A percentile compares a stretch with the other conserved stretches of the same genome.
Conservation (phyloP, 1,140 invertebrate genomes). For the Drosophila ficusphila region DNA sequence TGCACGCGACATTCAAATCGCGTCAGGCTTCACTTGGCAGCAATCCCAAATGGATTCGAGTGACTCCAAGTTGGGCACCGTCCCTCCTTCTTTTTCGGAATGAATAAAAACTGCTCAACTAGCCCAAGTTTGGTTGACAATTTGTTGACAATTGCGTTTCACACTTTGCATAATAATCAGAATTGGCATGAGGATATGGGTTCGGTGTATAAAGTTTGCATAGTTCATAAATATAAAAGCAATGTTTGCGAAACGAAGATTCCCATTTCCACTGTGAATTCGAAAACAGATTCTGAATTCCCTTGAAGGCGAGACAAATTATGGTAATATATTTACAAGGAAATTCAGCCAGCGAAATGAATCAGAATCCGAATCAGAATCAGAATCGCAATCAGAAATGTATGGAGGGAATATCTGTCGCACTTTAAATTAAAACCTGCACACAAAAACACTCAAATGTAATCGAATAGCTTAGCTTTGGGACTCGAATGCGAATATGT, state of each 20-base stretch:
- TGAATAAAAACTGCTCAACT: constrained; percentile 49
- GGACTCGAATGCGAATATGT: constrained; percentile 28
- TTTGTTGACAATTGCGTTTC: constrained; percentile 80
- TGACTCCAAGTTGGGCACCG: constrained; percentile 3
- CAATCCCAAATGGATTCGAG: constrained; percentile 12
- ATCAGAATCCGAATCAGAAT: constrained; percentile 7
- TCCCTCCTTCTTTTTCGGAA: constrained; percentile 11
- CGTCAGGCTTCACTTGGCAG: constrained; percentile 32
- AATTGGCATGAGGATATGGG: constrained; percentile 7
- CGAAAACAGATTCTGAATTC: too few species aligned
- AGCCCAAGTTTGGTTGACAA: constrained; percentile 71
- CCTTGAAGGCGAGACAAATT: constrained; percentile 28
- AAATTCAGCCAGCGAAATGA: constrained; percentile 11
- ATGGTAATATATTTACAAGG: constrained; percentile 41
- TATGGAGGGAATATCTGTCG: constrained; percentile 1
- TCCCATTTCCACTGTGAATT: neutral
- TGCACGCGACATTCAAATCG: constrained; percentile 7
- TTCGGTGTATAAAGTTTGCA: constrained; percentile 28
- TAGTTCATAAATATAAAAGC: constrained; percentile 21
- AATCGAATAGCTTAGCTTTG: constrained; percentile 39
- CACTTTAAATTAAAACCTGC: neutral
- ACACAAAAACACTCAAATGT: constrained; percentile 18
- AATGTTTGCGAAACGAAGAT: constrained; percentile 23
- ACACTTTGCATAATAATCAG: constrained; percentile 77
- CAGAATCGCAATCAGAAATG: neutral